Conservation (phyloP, 2,797 vertebrate genomes). For the Notolabrus celidotus region DNA sequence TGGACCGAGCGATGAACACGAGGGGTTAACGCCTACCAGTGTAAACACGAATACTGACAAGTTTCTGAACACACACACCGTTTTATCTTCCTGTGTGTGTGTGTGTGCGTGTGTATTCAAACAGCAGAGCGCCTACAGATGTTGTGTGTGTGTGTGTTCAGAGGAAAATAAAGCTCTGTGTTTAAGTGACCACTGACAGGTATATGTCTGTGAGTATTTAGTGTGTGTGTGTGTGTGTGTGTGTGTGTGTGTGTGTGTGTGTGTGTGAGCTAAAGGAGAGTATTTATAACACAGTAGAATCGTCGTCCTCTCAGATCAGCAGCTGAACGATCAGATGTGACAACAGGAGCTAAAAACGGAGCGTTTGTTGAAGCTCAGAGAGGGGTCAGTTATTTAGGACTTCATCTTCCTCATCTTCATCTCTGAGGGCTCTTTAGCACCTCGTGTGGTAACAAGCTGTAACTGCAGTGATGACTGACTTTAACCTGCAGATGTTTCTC, state of each 20-base stretch:
- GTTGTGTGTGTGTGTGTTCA: not conserved
- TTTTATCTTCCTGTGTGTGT: conserved; percentile 10
- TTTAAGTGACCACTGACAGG: conserved; percentile 4
- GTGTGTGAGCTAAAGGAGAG: not conserved
- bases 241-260: not conserved
- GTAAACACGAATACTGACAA: conserved; percentile 62
- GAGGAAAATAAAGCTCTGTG: not conserved
- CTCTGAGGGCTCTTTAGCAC: too few relatives aligned
- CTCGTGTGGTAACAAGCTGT: too few relatives aligned
- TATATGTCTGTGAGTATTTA: not conserved
- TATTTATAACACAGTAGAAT: not conserved
- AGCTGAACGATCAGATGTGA: not conserved
- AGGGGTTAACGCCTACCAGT: conserved; percentile 75
- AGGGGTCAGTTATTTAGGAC: not conserved
- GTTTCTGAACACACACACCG: conserved; percentile 43
- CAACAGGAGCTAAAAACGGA: not conserved
- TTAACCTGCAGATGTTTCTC: too few relatives aligned
- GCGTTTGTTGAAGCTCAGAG: not conserved
- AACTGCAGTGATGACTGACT: too few relatives aligned
- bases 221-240: not conserved
- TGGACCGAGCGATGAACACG: conserved; percentile 74
- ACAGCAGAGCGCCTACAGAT: not conserved
- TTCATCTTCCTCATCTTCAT: too few relatives aligned
- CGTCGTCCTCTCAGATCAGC: not conserved
- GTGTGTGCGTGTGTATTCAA: conserved; percentile 2